Percentiles rank a stretch among this genome's conserved stretches.
Evolutionary conservation across 1,140 invertebrate genomes (phyloP).

Genomic region (Ganaspis sp.): DNA sequence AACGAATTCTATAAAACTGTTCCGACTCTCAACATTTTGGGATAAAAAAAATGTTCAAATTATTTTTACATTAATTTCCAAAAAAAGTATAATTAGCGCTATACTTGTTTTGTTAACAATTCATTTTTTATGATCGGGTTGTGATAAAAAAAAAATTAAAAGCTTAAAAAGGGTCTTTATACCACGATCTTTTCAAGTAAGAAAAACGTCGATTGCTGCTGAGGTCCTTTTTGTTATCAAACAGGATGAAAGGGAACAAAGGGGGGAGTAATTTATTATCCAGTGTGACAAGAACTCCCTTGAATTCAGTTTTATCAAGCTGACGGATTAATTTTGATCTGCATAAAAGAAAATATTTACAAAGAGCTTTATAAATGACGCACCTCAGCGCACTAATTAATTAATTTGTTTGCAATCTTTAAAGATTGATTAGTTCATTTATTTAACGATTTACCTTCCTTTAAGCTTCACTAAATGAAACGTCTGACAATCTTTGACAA

Average conservation of each 20-base stretch:
- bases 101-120: too few species aligned
- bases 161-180: background rate
- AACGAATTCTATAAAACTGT: too few species aligned
- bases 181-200: background rate
- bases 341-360: constrained; percentile 18
- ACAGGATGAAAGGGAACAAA: constrained; percentile 17
- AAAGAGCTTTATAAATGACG: constrained; percentile 13
- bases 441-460: background rate
- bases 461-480: too few species aligned
- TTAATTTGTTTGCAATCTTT: background rate
- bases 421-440: background rate
- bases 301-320: constrained; percentile 12
- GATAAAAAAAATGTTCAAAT: too few species aligned
- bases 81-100: too few species aligned
- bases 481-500: too few species aligned
- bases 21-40: too few species aligned
- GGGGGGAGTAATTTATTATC: constrained; percentile 20
- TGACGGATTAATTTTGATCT: constrained; percentile 18
- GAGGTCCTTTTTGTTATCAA: constrained; percentile 13
- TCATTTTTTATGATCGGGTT: too few species aligned
- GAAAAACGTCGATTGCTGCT: constrained; percentile 11
- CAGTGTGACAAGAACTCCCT: constrained; percentile 16
- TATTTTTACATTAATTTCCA: too few species aligned
- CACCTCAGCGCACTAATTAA: background rate
- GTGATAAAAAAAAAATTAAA: constrained; percentile 20